These are phyloP conservation scores for Pseudolycoriella hygida DNA, from an alignment of 2,888 invertebrate species.

Conservation along the genomic window DNA sequence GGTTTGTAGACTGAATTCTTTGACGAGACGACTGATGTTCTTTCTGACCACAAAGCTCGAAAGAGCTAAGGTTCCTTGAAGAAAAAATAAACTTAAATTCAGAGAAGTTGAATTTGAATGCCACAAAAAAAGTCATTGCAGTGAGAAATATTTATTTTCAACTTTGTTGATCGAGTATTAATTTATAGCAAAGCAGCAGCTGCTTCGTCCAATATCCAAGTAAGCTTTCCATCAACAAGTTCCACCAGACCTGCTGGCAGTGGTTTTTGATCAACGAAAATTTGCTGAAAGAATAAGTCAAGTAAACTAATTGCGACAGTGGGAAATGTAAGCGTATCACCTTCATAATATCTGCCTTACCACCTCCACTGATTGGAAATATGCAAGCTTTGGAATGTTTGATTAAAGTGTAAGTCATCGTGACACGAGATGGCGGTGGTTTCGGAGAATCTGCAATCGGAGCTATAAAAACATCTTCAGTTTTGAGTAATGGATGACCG, in stretches of 20 bases:
- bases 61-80: too few relatives aligned
- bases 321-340: conserved; percentile 30
- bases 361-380: conserved; percentile 68
- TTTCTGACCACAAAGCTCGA: too few relatives aligned
- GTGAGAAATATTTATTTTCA: neutral
- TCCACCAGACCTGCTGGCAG: conserved; percentile 62
- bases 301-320: neutral
- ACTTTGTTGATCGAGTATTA: neutral
- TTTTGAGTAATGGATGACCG: conserved; percentile 46
- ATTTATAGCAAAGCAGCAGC: conserved; percentile 20
- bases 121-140: neutral
- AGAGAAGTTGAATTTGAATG: too few relatives aligned
- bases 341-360: conserved; percentile 79
- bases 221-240: conserved; percentile 47
- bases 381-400: conserved; percentile 70
- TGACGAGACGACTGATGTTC: too few relatives aligned
- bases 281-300: conserved; percentile 34
- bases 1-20: too few relatives aligned
- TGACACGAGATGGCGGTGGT: conserved; percentile 79
- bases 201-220: conserved; percentile 42
- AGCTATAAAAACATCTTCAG: conserved; percentile 51
- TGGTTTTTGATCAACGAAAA: conserved; percentile 54
- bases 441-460: conserved; percentile 88
- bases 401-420: conserved; percentile 78
- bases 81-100: too few relatives aligned